phyloP scores from a whole-genome alignment of 2,888 invertebrate genomes.

The Gastracanthus pulcherrimus region DNA sequence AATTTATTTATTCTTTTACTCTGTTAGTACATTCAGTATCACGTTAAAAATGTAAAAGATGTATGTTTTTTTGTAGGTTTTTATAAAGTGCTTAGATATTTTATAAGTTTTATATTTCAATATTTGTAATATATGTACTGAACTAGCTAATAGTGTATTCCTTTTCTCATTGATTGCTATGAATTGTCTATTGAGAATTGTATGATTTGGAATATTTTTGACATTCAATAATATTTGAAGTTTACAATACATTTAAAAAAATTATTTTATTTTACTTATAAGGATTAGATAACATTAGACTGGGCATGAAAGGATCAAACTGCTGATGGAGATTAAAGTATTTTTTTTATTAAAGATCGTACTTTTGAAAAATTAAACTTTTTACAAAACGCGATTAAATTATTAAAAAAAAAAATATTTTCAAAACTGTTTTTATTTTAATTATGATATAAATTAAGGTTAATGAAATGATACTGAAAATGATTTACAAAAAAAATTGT shows the following conservation, averaged over 20 bases:
- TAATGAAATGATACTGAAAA: not conserved
- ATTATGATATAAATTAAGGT: not conserved
- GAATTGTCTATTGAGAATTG: too few species aligned
- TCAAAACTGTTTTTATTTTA: constrained; percentile 17
- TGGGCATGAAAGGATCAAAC: constrained; percentile 20
- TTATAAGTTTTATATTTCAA: too few species aligned
- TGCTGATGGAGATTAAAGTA: not conserved
- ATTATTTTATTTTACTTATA: too few species aligned
- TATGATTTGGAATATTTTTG: not conserved
- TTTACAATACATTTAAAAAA: not conserved
- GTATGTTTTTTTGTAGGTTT: too few species aligned
- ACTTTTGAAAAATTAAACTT: constrained; percentile 1
- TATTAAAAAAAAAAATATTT: constrained; percentile 16
- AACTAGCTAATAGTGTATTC: not conserved
- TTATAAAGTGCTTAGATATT: too few species aligned
- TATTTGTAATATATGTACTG: not conserved
- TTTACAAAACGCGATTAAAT: constrained; percentile 10
- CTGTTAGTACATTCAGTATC: not conserved
- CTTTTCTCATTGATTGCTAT: not conserved
- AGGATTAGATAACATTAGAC: too few species aligned
- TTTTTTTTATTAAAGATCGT: constrained; percentile 12
- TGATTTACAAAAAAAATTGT: constrained; percentile 24
- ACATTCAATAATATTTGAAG: not conserved
- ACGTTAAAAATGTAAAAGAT: not conserved
- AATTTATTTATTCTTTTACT: not conserved